A percentile compares a stretch with the other conserved stretches of the same genome.
These are phyloP conservation scores for Hyalella azteca DNA, from an alignment of 2,888 invertebrate genomes.

Conservation along the genomic window DNA sequence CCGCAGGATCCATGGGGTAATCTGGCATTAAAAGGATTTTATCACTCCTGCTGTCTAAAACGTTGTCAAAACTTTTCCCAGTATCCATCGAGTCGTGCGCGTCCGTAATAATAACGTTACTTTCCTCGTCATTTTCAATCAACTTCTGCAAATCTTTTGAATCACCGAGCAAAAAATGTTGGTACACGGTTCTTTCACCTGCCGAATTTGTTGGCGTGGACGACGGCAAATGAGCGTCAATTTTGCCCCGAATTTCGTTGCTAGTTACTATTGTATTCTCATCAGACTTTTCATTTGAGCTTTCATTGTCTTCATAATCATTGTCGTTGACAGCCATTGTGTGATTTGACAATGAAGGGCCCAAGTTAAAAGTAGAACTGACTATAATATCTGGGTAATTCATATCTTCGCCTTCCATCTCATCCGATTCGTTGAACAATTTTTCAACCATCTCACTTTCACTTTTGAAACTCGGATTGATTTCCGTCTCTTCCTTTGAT, in stretches of 20 bases:
- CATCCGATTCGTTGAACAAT: too few species aligned
- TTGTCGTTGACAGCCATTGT: too few species aligned
- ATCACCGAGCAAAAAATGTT: background rate
- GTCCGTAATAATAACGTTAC: background rate
- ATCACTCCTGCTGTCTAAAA: background rate
- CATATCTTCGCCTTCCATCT: background rate
- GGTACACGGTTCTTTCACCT: background rate
- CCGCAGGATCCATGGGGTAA: background rate
- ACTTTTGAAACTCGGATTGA: too few species aligned
- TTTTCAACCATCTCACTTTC: too few species aligned
- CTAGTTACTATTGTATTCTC: too few species aligned
- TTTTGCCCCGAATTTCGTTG: too few species aligned
- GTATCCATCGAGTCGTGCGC: background rate
- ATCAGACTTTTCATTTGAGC: too few species aligned
- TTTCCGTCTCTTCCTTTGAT: too few species aligned
- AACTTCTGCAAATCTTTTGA: background rate
- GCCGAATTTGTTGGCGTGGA: too few species aligned
- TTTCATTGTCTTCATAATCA: too few species aligned
- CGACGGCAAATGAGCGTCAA: too few species aligned
- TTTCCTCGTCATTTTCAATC: background rate
- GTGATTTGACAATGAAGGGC: background rate
- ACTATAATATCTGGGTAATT: background rate
- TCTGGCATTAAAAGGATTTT: background rate
- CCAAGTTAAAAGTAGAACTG: background rate
- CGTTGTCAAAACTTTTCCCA: background rate